Evolutionary conservation across 2,797 vertebrate genomes (phyloP).

Genomic region (Heliangelus exortis): DNA sequence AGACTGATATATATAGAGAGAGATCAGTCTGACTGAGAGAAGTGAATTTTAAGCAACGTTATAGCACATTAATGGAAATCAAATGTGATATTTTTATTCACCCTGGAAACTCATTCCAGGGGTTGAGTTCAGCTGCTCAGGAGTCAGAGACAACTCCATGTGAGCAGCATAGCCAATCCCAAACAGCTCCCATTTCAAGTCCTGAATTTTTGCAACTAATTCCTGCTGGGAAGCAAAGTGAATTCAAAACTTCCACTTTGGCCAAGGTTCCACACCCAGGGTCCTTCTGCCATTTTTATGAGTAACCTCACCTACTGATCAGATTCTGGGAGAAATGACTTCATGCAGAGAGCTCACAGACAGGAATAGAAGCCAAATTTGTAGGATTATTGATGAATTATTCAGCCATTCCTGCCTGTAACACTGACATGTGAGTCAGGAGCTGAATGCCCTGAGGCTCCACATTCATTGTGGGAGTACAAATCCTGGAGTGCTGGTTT

Average conservation of each 20-base stretch:
- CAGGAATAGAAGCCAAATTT: background rate
- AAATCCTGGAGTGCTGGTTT: background rate
- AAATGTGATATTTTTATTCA: slow-evolving; percentile 32
- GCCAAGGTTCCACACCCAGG: background rate
- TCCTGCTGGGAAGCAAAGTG: background rate
- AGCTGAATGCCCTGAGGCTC: slow-evolving; percentile 43
- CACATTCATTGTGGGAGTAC: background rate
- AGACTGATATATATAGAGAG: background rate
- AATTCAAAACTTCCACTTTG: background rate
- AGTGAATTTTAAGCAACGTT: slow-evolving; percentile 20
- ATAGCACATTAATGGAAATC: slow-evolving; percentile 35
- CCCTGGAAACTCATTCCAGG: slow-evolving; percentile 27
- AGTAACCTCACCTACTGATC: slow-evolving; percentile 4
- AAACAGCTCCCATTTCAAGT: background rate
- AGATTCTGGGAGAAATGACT: background rate
- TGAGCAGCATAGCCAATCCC: background rate
- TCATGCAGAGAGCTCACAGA: background rate
- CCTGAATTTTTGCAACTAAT: background rate
- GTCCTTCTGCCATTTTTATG: background rate
- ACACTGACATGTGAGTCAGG: slow-evolving; percentile 25
- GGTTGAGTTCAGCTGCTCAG: slow-evolving; percentile 17
- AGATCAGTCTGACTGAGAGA: background rate
- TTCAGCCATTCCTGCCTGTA: slow-evolving; percentile 36
- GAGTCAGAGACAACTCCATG: background rate
- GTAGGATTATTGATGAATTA: slow-evolving; percentile 57